These are phyloP conservation scores for Chironomus riparius DNA, from an alignment of 2,888 invertebrate genomes.

Conservation along the genomic window DNA sequence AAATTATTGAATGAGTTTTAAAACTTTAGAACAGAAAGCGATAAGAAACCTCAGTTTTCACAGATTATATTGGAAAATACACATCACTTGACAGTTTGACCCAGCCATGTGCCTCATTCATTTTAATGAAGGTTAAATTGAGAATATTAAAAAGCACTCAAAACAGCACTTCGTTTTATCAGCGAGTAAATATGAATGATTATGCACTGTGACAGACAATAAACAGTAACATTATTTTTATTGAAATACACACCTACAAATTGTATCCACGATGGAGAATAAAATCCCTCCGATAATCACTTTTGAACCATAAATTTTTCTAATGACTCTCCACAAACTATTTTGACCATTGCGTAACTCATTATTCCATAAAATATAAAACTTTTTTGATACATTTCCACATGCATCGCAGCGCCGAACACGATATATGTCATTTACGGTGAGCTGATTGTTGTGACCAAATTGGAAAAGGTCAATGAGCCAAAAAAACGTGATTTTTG, in stretches of 20 bases:
- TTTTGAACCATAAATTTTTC: conserved; percentile 26
- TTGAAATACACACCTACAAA: not conserved
- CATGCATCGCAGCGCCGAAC: conserved; percentile 16
- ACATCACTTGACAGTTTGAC: not conserved
- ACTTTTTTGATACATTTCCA: conserved; percentile 18
- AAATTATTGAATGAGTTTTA: not conserved
- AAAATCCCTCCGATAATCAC: conserved; percentile 19
- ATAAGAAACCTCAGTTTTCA: too few relatives aligned
- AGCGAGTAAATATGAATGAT: too few relatives aligned
- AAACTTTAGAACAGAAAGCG: not conserved
- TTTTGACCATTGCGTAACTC: conserved; percentile 25
- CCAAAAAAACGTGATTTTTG: conserved; percentile 28
- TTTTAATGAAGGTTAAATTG: not conserved
- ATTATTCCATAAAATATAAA: conserved; percentile 27
- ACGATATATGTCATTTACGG: conserved; percentile 28
- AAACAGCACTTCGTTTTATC: too few relatives aligned
- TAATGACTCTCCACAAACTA: conserved; percentile 27
- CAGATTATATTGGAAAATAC: too few relatives aligned
- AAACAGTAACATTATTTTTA: not conserved
- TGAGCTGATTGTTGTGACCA: conserved; percentile 27
- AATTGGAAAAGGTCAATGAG: conserved; percentile 28
- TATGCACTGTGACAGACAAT: too few relatives aligned
- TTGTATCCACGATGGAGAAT: conserved; percentile 25
- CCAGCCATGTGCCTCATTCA: not conserved
- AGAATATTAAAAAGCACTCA: too few relatives aligned